Percentiles rank a stretch among this genome's conserved stretches.
Evolutionary conservation across 2,113 vertebrate species (phyloP).

Genomic region (Tyto alba): DNA sequence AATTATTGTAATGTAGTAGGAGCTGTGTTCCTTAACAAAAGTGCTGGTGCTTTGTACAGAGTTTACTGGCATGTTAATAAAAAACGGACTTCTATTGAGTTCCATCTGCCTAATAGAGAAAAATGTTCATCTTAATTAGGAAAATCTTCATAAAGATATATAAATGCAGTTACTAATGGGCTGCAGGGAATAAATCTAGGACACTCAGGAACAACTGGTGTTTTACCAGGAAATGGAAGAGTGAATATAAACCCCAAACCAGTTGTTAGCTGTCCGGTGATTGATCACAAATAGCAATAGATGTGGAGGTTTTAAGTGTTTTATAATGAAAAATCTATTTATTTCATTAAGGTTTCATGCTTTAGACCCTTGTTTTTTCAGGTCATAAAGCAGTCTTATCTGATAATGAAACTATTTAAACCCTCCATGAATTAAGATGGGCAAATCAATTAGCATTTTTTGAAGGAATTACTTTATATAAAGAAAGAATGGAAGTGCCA

Average conservation of each 20-base stretch:
- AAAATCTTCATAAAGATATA: conserved; percentile 66
- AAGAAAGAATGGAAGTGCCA: background rate
- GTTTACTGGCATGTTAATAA: conserved; percentile 50
- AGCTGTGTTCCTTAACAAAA: conserved; percentile 15
- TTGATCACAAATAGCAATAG: conserved; percentile 41
- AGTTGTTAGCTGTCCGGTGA: conserved; percentile 27
- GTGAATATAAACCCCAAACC: conserved; percentile 19
- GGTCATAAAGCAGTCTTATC: conserved; percentile 28
- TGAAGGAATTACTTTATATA: conserved; percentile 8
- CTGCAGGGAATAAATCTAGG: conserved; percentile 35
- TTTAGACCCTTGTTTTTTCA: conserved; percentile 40
- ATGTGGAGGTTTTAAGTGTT: conserved; percentile 50
- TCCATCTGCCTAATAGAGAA: conserved; percentile 67
- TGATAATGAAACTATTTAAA: conserved; percentile 35
- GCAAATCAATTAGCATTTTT: conserved; percentile 30
- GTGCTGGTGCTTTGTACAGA: conserved; percentile 30
- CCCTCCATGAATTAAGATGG: conserved; percentile 26
- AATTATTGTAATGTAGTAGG: conserved; percentile 32
- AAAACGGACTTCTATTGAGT: conserved; percentile 55
- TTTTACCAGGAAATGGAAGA: conserved; percentile 37
- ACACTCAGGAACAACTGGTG: conserved; percentile 5
- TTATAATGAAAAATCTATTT: conserved; percentile 71
- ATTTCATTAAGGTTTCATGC: conserved; percentile 60
- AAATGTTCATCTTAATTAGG: conserved; percentile 71
- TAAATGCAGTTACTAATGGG: conserved; percentile 35